Base-by-base conservation (phyloP, 2,888 invertebrate genomes). In the Drosophila kuntzei region DNA sequence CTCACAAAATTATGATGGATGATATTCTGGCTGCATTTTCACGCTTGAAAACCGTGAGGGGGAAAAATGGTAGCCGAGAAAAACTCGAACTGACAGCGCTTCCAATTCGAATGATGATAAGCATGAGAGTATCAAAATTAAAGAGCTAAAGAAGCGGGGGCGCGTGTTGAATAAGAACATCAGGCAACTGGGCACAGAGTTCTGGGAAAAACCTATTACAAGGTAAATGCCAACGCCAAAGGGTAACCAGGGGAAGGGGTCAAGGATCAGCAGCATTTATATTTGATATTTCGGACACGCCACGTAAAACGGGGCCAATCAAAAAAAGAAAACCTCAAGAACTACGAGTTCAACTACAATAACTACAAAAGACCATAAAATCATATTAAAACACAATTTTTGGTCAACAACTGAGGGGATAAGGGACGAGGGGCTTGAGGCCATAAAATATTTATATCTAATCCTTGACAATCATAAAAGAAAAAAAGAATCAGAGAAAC, bases 391-490 rank as follows among this genome's bases (percentile, higher is more conserved):
- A 88, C 74, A 71, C 90, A 89, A 88, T 89, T 89, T 79, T 71
- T 75, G 57, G 68, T 75, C 78, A 75, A 62, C 74, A 67, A 58
- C 36, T 5, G 62, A 60, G 53, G 32, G 7, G 2, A 16, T 27
- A 47, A 22, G 22, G 22, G 34, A 16, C 4, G 20, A n/a, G 50
- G 58, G 36, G 22, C 57, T 22, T 41, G 27, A 25, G 59, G 55
- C 54, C 69, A 83, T 88, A 88, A 88, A 88, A 88, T 79, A 90
- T 84, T 89, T 88, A 78, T 89, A 90, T 90, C 88, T 90, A 90
- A 90, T 89, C 89, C 89, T 89, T 89, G 89, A 77, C 77, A 85
- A 88, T 85, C 85, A 90, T 90, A 88, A 88, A 90, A n/a, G n/a
- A n/a, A n/a, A n/a, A n/a, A n/a, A n/a, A n/a, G n/a, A 88, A 80